Evolutionary conservation across 2,797 vertebrate genomes (phyloP), one percentile per base, ranked within the genome.

Genomic region (Allobates femoralis): DNA sequence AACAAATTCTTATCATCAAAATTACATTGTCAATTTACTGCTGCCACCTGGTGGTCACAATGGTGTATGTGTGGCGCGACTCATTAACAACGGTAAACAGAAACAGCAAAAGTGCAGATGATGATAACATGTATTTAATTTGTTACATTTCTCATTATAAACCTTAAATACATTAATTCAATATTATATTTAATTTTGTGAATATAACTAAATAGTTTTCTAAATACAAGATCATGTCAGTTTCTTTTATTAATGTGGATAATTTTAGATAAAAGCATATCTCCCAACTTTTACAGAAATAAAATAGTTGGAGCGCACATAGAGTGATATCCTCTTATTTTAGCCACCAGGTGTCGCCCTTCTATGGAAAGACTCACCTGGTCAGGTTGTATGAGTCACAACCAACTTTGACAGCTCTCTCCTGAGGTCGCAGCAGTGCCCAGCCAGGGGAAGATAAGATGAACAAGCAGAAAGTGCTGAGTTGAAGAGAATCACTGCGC

Each of bases 41-140:
- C 82, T 84, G 82, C 73, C 82, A 84, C 37, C 71, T 84, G 51
- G 82, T 84, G 82, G 73, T n/a, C 2, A 84, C 64, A 86, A 91
- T 81, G 91, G 66, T 79, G 87, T 46, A 87, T 58, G 55, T 7
- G 1, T 3, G 21, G 7, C 37, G 41, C 21, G 6, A 73, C 32
- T 37, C 6, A 23, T 46, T 1, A n/a, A n/a, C n/a, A n/a, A n/a
- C n/a, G n/a, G n/a, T n/a, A n/a, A n/a, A n/a, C n/a, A n/a, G n/a
- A n/a, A 60, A 69, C 12, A 16, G 15, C 32, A 66, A 66, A 37
- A 69, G 19, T 69, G 21, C 23, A 50, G 14, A 74, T 26, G 1
- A 74, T 74, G 3, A 14, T 14, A 50, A n/a, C 15, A 26, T 50
- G 3, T 8, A 11, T 73, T 0, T 34, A 50, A 21, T 21, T 21